Base-by-base conservation (phyloP, 2,888 invertebrate genomes). In the Gymnosoma rotundatum region DNA sequence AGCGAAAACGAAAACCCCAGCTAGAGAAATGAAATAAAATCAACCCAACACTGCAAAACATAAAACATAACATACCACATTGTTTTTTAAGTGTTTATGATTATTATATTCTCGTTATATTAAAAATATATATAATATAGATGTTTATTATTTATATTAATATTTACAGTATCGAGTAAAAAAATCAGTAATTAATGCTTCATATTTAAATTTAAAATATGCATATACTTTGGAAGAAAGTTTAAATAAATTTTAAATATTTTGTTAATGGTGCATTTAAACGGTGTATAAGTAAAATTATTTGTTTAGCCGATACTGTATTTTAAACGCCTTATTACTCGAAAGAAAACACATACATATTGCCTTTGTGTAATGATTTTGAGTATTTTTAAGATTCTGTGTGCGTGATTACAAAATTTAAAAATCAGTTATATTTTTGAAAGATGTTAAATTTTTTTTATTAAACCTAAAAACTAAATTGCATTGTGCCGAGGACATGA, bases 401-500 rank as follows among this genome's bases (percentile, higher is more conserved):
- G 12, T 42, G 42, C 4, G 4, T 48, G 14, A n/a, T 48, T 48
- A 48, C 6, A 48, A 48, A 12, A 48, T 48, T 48, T 48, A 61
- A 66, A 66, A 75, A 52, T 76, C 69, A 25, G 63, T 64, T 66
- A 60, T 64, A 50, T 56, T 45, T 56, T 18, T 69, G 4, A 38
- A 38, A 38, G 38, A 38, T 45, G 14, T 45, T 45, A 14, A 12
- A 14, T 25, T 69, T 78, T n/a, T 66, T 82, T 72, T 67, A 25
- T 64, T 32, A 32, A 73, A 69, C 73, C 78, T 69, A 78, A 67
- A 50, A 48, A 66, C 61, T 82, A 61, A 76, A 61, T 70, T 76
- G 64, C 54, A 50, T 66, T 69, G 74, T 56, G 25, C 58, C 16
- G 4, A 32, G 32, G 25, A 58, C 25, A 32, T 52, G 21, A 25